These are phyloP conservation scores for Sussaba pulchella DNA, from an alignment of 2,888 invertebrate genomes.

Conservation along the genomic window DNA sequence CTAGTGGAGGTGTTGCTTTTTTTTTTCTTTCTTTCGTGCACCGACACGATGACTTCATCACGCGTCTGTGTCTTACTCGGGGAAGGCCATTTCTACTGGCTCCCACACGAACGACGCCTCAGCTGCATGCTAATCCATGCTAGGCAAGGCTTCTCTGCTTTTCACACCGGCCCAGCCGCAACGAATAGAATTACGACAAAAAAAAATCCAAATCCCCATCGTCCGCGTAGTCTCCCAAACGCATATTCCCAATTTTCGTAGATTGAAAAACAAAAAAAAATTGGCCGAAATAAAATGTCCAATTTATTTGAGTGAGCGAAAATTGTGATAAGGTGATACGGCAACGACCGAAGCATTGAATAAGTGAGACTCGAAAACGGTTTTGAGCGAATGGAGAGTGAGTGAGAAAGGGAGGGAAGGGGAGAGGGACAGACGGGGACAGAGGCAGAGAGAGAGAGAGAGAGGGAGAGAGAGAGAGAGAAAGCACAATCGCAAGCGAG, in stretches of 20 bases:
- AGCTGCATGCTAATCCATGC: constrained; percentile 3
- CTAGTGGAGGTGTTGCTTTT: constrained; percentile 25
- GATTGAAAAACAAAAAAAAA: too few species aligned
- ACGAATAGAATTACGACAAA: constrained; percentile 10
- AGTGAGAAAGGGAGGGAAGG: constrained; percentile 54
- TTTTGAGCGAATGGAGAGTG: constrained; percentile 54
- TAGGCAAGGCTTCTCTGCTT: background rate
- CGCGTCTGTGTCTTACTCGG: constrained; percentile 14
- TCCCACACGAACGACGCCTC: constrained; percentile 18
- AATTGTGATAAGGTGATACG: background rate
- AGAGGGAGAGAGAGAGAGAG: constrained; percentile 63
- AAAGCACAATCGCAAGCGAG: background rate
- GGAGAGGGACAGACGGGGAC: background rate
- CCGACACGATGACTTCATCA: constrained; percentile 41
- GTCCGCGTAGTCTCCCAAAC: too few species aligned
- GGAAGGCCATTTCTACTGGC: constrained; percentile 28
- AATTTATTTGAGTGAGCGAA: background rate
- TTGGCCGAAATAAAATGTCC: background rate
- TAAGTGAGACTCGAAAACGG: constrained; percentile 56
- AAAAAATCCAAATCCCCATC: background rate
- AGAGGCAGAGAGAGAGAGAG: background rate
- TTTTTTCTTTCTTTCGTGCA: constrained; percentile 12
- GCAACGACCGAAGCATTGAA: background rate
- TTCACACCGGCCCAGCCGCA: background rate
- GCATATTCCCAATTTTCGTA: background rate